Conservation (phyloP, 2,113 vertebrate genomes). For the Meles meles region DNA sequence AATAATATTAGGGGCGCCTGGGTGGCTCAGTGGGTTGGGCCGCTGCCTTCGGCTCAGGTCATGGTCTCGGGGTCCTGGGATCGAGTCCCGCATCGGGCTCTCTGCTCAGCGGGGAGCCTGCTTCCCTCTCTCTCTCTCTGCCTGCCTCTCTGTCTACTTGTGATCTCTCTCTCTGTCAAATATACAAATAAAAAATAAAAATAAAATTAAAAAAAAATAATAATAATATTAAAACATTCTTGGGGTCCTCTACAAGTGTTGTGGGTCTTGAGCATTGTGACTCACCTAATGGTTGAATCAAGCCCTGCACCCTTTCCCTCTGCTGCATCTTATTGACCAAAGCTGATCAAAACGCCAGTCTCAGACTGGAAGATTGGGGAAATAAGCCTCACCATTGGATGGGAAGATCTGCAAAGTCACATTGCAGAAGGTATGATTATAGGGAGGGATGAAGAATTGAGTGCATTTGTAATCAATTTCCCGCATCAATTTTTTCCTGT, state of each 20-base stretch:
- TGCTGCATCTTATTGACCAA: not conserved
- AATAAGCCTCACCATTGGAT: not conserved
- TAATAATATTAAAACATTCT: not conserved
- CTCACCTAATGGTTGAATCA: accelerated
- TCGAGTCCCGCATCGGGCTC: too few relatives aligned
- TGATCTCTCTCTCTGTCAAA: too few relatives aligned
- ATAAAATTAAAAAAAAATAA: too few relatives aligned
- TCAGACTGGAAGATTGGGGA: not conserved
- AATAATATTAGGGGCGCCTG: not conserved
- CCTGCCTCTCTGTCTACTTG: too few relatives aligned
- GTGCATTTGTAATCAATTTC: not conserved
- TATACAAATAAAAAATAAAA: too few relatives aligned
- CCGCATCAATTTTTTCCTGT: not conserved
- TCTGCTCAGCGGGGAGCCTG: too few relatives aligned
- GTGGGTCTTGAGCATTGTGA: not conserved
- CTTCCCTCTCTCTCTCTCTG: too few relatives aligned
- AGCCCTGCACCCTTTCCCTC: not conserved
- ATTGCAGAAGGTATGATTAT: not conserved
- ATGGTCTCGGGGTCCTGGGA: too few relatives aligned
- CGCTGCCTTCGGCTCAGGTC: too few relatives aligned
- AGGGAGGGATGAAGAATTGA: not conserved
- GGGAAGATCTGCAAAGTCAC: not conserved
- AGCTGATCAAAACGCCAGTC: not conserved
- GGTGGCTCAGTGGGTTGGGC: too few relatives aligned
- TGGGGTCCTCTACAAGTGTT: not conserved